Conservation (phyloP, 1,140 invertebrate genomes). For the Heliconius melpomene region DNA sequence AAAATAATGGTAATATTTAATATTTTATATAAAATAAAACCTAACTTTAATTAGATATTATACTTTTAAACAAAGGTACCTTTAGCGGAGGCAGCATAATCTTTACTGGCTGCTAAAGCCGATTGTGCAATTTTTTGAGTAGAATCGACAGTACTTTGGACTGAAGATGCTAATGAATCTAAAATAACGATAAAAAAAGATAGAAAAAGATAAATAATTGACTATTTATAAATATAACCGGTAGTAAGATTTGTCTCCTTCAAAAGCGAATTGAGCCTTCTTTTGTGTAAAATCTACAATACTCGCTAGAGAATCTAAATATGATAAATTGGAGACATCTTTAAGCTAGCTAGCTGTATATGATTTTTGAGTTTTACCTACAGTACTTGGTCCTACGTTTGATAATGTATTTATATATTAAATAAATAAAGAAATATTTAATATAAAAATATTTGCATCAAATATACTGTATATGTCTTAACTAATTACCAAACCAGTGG, state of each 20-base stretch:
- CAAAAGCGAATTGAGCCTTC: slow-evolving; percentile 51
- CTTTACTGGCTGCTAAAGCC: slow-evolving; percentile 54
- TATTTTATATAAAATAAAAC: not conserved
- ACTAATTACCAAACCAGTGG: not conserved
- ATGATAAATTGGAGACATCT: not conserved
- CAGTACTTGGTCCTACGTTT: slow-evolving; percentile 51
- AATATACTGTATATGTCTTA: not conserved
- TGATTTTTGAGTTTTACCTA: slow-evolving; percentile 56
- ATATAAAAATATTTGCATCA: not conserved
- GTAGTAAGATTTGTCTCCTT: slow-evolving; percentile 55
- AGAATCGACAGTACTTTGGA: slow-evolving; percentile 54
- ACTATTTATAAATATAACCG: not conserved
- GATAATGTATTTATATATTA: slow-evolving; percentile 52
- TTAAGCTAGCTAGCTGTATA: too few relatives aligned
- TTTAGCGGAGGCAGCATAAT: slow-evolving; percentile 50
- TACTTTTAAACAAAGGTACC: slow-evolving; percentile 34
- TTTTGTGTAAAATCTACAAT: slow-evolving; percentile 60
- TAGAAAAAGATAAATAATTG: not conserved
- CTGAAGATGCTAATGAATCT: slow-evolving; percentile 55
- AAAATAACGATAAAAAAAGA: slow-evolving; percentile 37
- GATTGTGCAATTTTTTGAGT: slow-evolving; percentile 60
- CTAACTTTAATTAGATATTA: not conserved
- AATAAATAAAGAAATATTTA: slow-evolving; percentile 12
- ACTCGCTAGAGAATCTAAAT: slow-evolving; percentile 35
- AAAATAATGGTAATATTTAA: slow-evolving; percentile 21